Conservation (phyloP, 2,113 vertebrate genomes). For the Piprites chloris region DNA sequence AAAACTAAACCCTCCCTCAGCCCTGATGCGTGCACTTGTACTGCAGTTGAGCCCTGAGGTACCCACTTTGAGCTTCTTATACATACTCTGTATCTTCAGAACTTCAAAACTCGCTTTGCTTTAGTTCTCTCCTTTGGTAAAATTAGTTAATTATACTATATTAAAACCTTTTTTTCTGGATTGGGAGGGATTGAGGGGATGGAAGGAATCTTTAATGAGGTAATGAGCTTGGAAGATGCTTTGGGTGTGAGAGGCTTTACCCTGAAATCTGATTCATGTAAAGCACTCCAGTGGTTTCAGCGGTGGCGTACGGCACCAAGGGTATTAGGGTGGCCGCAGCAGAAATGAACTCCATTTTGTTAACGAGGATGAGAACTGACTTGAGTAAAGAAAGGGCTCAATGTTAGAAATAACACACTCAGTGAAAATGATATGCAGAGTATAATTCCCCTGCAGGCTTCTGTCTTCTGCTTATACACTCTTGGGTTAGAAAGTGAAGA, state of each 20-base stretch:
- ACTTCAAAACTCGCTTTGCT: neutral
- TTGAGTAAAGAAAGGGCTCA: neutral
- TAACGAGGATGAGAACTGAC: constrained; percentile 15
- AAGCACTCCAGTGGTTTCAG: neutral
- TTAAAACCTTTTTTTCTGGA: neutral
- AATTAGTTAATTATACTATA: neutral
- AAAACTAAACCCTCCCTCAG: rapidly evolving
- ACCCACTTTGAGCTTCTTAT: neutral
- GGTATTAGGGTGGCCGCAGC: neutral
- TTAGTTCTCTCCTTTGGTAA: neutral
- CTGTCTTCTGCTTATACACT: constrained; percentile 48
- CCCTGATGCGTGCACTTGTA: rapidly evolving
- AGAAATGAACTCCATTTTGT: neutral
- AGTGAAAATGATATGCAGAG: constrained; percentile 47
- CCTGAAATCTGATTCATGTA: neutral
- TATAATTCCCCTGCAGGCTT: constrained; percentile 63
- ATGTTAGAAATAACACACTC: constrained; percentile 2
- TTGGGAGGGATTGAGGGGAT: neutral
- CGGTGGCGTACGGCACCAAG: rapidly evolving
- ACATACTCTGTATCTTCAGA: neutral
- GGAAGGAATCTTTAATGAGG: neutral
- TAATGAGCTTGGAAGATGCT: neutral
- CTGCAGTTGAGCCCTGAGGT: neutral
- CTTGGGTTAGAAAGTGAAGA: constrained; percentile 58
- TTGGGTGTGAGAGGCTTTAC: neutral